Percentiles rank a stretch among this genome's conserved stretches.
phyloP scores from a whole-genome alignment of 2,113 vertebrate species.

The Kryptolebias marmoratus region DNA sequence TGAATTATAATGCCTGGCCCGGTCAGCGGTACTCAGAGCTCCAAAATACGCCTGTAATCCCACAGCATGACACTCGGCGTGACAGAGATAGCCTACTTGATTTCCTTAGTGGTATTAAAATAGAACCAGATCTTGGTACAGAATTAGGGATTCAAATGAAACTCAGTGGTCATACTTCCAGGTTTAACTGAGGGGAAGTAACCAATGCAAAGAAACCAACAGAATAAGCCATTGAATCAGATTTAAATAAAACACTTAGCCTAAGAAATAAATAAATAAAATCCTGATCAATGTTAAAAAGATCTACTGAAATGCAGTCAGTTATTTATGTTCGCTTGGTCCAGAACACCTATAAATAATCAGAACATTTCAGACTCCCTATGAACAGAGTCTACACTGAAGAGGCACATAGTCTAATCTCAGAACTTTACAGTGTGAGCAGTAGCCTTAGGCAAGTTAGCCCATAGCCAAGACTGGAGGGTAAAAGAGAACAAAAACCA shows the following conservation, averaged over 20 bases:
- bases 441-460: constrained; percentile 6
- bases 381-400: not conserved
- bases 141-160: constrained; percentile 50
- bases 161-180: constrained; percentile 16
- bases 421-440: not conserved
- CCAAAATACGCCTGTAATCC: constrained; percentile 77
- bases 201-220: not conserved
- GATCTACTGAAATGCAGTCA: not conserved
- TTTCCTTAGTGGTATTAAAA: constrained; percentile 70
- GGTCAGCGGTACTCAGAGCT: constrained; percentile 64
- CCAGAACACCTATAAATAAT: not conserved
- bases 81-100: constrained; percentile 56
- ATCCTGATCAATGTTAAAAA: not conserved
- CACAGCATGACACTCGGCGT: constrained; percentile 59
- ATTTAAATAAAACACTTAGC: not conserved
- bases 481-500: constrained; percentile 56
- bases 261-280: not conserved
- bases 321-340: not conserved
- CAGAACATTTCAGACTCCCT: constrained; percentile 1
- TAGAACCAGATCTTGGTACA: constrained; percentile 74
- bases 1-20: constrained; percentile 76
- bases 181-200: not conserved
- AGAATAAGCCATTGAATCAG: not conserved
- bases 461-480: constrained; percentile 29
- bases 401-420: not conserved